Conservation (phyloP, 35 echinoderm and acorn worm genomes). For the Heliocidaris tuberculata region DNA sequence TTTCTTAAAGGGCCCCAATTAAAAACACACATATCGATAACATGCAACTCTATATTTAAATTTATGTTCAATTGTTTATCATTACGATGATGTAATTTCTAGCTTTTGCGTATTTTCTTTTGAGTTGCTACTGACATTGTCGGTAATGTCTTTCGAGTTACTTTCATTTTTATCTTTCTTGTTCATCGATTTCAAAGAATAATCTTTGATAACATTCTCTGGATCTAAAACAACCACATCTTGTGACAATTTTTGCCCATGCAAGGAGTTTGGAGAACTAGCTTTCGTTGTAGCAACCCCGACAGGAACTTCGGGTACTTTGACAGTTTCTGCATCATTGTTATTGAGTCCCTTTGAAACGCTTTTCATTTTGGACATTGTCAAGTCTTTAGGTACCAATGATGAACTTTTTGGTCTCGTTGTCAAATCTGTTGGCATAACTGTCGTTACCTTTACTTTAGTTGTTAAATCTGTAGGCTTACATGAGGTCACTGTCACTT, state of each 20-base stretch:
- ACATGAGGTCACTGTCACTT: neutral
- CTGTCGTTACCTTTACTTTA: neutral
- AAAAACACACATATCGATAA: too few relatives aligned
- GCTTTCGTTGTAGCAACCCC: neutral
- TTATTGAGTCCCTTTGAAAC: neutral
- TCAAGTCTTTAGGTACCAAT: neutral
- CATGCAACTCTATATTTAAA: neutral
- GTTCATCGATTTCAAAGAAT: slow-evolving; percentile 3
- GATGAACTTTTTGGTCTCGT: neutral
- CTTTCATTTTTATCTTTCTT: neutral
- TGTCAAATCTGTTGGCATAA: neutral
- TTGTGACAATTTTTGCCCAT: neutral
- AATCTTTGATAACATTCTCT: neutral
- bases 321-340: neutral
- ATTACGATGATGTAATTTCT: neutral
- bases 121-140: neutral
- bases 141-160: neutral
- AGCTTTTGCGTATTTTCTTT: neutral
- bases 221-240: neutral
- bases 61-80: neutral
- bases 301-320: neutral
- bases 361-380: neutral
- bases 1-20: too few relatives aligned
- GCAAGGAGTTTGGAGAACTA: neutral
- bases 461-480: neutral